phyloP scores from a whole-genome alignment of 2,888 invertebrate genomes.

The Xylota segnis region DNA sequence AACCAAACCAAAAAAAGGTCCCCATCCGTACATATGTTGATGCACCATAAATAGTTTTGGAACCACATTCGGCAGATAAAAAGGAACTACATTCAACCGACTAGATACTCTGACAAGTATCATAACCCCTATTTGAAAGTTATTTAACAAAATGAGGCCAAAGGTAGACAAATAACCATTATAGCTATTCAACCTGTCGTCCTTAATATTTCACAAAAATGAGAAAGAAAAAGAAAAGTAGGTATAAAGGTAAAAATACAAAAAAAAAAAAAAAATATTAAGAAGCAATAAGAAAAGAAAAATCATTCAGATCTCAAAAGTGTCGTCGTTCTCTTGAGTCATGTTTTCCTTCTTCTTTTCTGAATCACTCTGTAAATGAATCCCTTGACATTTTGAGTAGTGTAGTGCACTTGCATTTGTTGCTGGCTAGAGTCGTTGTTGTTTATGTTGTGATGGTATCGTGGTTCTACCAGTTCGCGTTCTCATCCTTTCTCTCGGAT shows the following conservation, averaged over 20 bases:
- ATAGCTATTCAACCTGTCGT: conserved; percentile 40
- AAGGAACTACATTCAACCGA: neutral
- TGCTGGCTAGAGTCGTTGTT: conserved; percentile 19
- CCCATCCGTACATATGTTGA: too few relatives aligned
- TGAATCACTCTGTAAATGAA: conserved; percentile 74
- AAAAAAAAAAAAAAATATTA: neutral
- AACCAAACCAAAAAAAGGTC: too few relatives aligned
- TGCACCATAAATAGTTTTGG: too few relatives aligned
- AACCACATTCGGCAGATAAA: neutral
- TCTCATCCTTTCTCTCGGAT: conserved; percentile 37
- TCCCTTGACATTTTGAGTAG: conserved; percentile 75
- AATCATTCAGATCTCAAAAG: conserved; percentile 66
- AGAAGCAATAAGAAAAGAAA: conserved; percentile 45
- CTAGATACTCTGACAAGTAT: conserved; percentile 8
- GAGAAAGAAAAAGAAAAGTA: neutral
- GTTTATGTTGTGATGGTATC: conserved; percentile 32
- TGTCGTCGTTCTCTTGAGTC: conserved; percentile 56
- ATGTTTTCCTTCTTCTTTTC: conserved; percentile 44
- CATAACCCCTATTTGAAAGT: conserved; percentile 27
- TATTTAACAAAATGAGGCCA: conserved; percentile 23
- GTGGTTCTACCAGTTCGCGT: conserved; percentile 51
- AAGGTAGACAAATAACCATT: conserved; percentile 24
- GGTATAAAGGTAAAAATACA: too few relatives aligned
- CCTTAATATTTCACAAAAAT: conserved; percentile 19
- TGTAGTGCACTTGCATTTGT: conserved; percentile 68